A percentile compares a stretch with the other conserved stretches of the same genome.
Evolutionary conservation across 2,888 invertebrate species (phyloP).

Genomic region (Chloroclystis v-ata): DNA sequence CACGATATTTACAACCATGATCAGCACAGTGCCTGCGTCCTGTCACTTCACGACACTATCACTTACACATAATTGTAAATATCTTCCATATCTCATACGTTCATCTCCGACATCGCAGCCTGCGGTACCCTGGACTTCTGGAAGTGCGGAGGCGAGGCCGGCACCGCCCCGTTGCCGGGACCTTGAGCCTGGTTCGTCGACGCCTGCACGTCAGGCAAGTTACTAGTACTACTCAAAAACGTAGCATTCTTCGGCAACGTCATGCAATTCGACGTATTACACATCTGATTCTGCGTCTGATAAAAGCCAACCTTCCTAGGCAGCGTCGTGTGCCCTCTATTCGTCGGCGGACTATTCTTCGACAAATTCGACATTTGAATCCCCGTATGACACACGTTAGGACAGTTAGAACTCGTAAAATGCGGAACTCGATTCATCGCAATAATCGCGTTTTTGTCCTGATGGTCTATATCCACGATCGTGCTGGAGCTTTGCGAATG

Average conservation of each 20-base stretch:
- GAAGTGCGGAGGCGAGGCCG: constrained; percentile 67
- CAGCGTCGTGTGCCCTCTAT: constrained; percentile 67
- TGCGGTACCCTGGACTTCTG: constrained; percentile 83
- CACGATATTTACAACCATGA: constrained; percentile 74
- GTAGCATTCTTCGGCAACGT: constrained; percentile 80
- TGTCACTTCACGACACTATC: constrained; percentile 45
- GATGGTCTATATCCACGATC: constrained; percentile 90
- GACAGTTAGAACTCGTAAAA: constrained; percentile 69
- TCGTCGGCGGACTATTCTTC: constrained; percentile 65
- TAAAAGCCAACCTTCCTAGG: constrained; percentile 74
- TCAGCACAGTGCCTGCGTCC: constrained; percentile 52
- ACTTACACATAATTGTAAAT: constrained; percentile 78
- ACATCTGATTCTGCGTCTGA: constrained; percentile 64
- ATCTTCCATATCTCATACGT: constrained; percentile 86
- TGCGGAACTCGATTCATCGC: constrained; percentile 73
- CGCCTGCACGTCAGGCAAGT: constrained; percentile 72
- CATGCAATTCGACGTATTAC: constrained; percentile 75
- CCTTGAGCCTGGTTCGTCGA: constrained; percentile 66
- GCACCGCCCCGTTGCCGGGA: constrained; percentile 47
- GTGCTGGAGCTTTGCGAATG: constrained; percentile 89
- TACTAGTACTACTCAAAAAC: constrained; percentile 63
- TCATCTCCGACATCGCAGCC: constrained; percentile 92
- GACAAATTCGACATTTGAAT: constrained; percentile 76
- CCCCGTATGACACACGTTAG: constrained; percentile 79
- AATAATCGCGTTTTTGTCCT: constrained; percentile 79